These are phyloP conservation scores for Centropristis striata DNA, from an alignment of 2,113 vertebrate genomes.

Conservation along the genomic window DNA sequence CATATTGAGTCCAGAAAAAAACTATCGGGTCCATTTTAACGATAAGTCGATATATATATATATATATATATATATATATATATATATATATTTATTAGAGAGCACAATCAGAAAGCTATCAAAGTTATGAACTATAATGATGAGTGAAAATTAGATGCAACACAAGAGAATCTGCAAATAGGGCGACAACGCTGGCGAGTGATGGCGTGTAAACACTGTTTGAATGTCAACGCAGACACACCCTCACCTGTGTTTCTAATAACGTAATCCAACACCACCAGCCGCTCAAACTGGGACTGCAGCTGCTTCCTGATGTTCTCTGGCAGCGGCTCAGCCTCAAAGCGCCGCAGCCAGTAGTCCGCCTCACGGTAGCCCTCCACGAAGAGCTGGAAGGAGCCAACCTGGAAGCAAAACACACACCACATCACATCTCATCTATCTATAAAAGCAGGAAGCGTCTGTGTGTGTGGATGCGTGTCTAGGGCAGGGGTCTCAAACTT, in stretches of 20 bases:
- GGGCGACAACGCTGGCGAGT: too few relatives aligned
- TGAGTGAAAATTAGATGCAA: too few relatives aligned
- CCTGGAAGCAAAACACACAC: constrained; percentile 77
- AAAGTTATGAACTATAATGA: neutral
- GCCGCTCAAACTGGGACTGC: constrained; percentile 96
- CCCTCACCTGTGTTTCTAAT: constrained; percentile 95
- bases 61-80: too few relatives aligned
- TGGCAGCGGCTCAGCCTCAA: constrained; percentile 96
- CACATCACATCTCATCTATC: neutral
- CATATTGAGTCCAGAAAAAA: too few relatives aligned
- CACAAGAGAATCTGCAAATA: too few relatives aligned
- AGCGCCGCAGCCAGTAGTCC: constrained; percentile 96
- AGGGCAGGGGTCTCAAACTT: too few relatives aligned
- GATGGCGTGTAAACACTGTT: neutral
- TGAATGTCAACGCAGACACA: constrained; percentile 11
- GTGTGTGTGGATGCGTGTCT: too few relatives aligned
- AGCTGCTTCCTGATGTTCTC: constrained; percentile 98
- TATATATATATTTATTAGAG: too few relatives aligned
- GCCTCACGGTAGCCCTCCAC: constrained; percentile 97
- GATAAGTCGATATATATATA: too few relatives aligned
- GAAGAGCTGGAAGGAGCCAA: constrained; percentile 98
- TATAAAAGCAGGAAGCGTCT: too few relatives aligned
- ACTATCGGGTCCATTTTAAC: too few relatives aligned
- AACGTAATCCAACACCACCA: constrained; percentile 96
- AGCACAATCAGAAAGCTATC: neutral